Percentiles rank a stretch among this genome's conserved stretches.
Conservation (phyloP, 2,888 invertebrate species). For the Heliconius ethilla region DNA sequence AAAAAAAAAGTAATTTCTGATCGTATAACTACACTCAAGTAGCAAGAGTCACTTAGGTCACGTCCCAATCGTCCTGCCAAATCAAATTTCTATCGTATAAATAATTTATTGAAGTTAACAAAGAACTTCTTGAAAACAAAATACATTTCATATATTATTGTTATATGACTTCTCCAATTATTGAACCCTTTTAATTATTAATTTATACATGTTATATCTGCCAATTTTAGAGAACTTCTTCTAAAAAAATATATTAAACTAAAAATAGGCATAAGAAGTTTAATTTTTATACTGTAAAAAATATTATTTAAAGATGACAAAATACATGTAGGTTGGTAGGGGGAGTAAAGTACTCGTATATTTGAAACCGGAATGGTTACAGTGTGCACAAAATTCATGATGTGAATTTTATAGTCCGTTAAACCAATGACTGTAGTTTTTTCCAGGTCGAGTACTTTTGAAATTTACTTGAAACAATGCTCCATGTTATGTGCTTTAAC, state of each 20-base stretch:
- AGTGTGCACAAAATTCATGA: conserved; percentile 28
- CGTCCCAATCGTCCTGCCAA: conserved; percentile 29
- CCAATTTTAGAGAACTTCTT: not conserved
- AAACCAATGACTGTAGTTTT: conserved; percentile 39
- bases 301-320: not conserved
- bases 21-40: conserved; percentile 10
- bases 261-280: not conserved
- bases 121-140: conserved; percentile 15
- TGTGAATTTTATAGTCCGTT: conserved; percentile 34
- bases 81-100: conserved; percentile 34
- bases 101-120: conserved; percentile 27
- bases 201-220: not conserved
- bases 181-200: not conserved
- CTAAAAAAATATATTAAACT: too few species aligned
- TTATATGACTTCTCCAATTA: not conserved
- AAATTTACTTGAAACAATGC: conserved; percentile 35
- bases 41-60: conserved; percentile 28
- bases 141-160: not conserved
- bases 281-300: not conserved
- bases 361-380: conserved; percentile 30
- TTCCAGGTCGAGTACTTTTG: conserved; percentile 41
- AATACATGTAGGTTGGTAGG: not conserved
- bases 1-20: not conserved
- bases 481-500: conserved; percentile 13
- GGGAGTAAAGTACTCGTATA: conserved; percentile 5